These are phyloP conservation scores for Acholoe squamosa DNA, from an alignment of 2,888 invertebrate species.

Conservation along the genomic window DNA sequence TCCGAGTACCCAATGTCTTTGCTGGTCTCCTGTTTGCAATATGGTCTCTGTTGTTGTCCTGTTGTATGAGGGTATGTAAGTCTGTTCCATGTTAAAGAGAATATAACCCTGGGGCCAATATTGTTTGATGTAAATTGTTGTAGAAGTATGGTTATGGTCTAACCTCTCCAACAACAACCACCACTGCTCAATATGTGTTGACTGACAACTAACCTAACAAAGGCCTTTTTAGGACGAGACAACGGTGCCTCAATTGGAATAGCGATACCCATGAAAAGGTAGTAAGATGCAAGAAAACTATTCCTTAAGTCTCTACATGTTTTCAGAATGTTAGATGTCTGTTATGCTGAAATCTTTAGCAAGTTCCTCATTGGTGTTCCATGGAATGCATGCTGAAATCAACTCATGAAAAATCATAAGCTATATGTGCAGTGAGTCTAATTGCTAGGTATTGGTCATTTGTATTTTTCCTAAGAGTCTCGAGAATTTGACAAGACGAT, in stretches of 20 bases:
- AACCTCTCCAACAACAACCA: not conserved
- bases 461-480: not conserved
- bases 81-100: not conserved
- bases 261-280: not conserved
- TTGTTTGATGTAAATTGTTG: not conserved
- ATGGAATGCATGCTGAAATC: not conserved
- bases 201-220: not conserved
- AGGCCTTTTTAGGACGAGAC: not conserved
- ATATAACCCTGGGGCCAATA: slow-evolving; percentile 7
- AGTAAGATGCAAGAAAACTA: not conserved
- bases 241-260: not conserved
- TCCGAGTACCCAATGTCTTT: not conserved
- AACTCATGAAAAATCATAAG: slow-evolving; percentile 10
- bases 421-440: not conserved
- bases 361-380: not conserved
- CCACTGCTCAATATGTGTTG: slow-evolving; percentile 54
- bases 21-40: not conserved
- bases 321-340: not conserved
- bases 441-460: slow-evolving; percentile 1
- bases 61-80: not conserved
- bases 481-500: not conserved
- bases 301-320: not conserved
- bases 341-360: slow-evolving; percentile 9
- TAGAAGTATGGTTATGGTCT: not conserved
- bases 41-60: not conserved